phyloP scores from a whole-genome alignment of 1,140 invertebrate species.

The Dendrolimus kikuchii region DNA sequence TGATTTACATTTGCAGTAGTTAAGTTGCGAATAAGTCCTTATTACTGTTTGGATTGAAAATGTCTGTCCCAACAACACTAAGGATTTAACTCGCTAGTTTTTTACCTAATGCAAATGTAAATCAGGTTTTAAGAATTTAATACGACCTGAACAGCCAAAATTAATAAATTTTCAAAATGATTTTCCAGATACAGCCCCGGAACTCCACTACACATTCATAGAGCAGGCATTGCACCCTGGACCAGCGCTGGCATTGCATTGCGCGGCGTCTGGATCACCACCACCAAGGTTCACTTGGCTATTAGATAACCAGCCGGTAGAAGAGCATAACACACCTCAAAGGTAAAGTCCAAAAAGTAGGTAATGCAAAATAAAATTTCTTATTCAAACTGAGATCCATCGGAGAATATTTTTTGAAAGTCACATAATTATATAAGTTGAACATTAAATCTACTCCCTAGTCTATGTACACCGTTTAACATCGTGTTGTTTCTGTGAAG shows the following conservation, averaged over 20 bases:
- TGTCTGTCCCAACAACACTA: too few species aligned
- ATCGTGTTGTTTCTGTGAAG: too few species aligned
- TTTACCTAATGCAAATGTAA: neutral
- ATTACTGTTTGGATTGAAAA: too few species aligned
- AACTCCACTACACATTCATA: constrained; percentile 87
- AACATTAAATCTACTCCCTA: too few species aligned
- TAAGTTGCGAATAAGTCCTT: too few species aligned
- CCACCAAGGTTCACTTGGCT: constrained; percentile 88
- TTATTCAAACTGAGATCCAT: too few species aligned
- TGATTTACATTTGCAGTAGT: too few species aligned
- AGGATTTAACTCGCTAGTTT: too few species aligned
- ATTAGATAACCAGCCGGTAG: constrained; percentile 82
- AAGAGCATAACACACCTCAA: constrained; percentile 72
- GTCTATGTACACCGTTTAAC: too few species aligned
- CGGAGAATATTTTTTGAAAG: too few species aligned
- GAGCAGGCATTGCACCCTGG: constrained; percentile 87
- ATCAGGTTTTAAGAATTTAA: neutral
- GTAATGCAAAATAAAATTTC: too few species aligned
- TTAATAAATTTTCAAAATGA: neutral
- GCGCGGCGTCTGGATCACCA: constrained; percentile 88
- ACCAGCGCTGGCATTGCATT: constrained; percentile 84
- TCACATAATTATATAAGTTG: too few species aligned
- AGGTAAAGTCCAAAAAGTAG: constrained; percentile 24
- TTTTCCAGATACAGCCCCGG: constrained; percentile 81
- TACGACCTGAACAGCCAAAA: neutral